Evolutionary conservation across 2,113 vertebrate species (phyloP).

Genomic region (Columbina picui): DNA sequence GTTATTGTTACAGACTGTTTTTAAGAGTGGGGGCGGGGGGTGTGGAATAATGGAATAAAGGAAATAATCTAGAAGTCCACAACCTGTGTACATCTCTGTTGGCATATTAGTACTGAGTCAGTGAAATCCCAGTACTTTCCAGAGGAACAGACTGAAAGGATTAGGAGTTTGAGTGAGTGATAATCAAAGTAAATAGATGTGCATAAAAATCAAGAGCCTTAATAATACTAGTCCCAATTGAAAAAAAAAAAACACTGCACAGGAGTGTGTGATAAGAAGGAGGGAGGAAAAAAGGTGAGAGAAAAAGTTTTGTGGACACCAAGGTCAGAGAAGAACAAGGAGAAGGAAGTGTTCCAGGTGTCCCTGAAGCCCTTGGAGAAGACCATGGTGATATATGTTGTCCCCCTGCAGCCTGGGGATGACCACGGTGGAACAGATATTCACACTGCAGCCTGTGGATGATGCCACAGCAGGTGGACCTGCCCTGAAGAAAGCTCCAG

Average conservation of each 20-base stretch:
- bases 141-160: not conserved
- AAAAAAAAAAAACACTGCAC: not conserved
- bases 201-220: not conserved
- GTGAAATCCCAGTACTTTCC: not conserved
- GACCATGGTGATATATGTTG: not conserved
- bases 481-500: not conserved
- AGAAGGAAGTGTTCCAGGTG: not conserved
- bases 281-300: not conserved
- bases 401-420: not conserved
- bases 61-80: not conserved
- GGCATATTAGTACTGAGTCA: not conserved
- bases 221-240: not conserved
- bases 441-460: rapidly evolving
- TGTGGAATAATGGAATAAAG: not conserved
- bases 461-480: not conserved
- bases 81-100: not conserved
- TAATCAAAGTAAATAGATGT: not conserved
- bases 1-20: not conserved
- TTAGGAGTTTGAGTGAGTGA: not conserved
- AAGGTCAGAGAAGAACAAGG: not conserved
- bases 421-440: not conserved
- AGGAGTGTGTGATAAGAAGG: not conserved
- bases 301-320: not conserved
- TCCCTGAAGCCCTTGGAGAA: not conserved
- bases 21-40: not conserved